Conservation (phyloP, 2,113 vertebrate species). For the Oreochromis niloticus region DNA sequence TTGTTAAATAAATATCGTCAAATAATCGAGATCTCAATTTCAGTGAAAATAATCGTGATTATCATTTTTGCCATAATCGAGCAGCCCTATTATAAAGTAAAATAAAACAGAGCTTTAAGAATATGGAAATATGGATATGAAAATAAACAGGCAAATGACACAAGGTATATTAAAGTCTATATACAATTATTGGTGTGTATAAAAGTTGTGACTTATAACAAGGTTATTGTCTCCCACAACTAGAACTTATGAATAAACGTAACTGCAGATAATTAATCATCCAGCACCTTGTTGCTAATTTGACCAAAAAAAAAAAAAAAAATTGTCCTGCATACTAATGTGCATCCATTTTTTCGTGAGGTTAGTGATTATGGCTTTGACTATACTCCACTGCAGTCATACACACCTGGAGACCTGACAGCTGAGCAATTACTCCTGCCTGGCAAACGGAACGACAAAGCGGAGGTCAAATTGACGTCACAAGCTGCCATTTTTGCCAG, state of each 20-base stretch:
- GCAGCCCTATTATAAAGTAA: background rate
- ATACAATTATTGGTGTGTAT: background rate
- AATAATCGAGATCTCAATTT: too few species aligned
- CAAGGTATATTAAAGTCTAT: background rate
- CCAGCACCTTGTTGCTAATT: background rate
- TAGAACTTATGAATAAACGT: background rate
- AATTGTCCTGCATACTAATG: background rate
- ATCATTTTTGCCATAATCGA: too few species aligned
- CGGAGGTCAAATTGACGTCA: too few species aligned
- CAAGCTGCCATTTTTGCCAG: too few species aligned
- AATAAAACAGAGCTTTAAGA: background rate
- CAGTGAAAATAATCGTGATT: too few species aligned
- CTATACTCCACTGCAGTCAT: background rate
- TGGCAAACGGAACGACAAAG: too few species aligned
- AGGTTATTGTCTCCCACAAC: background rate
- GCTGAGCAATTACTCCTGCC: background rate
- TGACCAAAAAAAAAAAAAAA: background rate
- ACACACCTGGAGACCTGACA: background rate
- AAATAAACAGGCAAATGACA: background rate
- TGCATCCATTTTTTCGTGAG: fast-evolving
- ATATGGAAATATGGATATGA: background rate
- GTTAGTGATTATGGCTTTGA: background rate
- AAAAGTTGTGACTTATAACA: background rate
- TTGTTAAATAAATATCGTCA: too few species aligned
- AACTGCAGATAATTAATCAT: background rate